Base-by-base conservation (phyloP, 1,140 invertebrate species). In the Eumeta japonica region DNA sequence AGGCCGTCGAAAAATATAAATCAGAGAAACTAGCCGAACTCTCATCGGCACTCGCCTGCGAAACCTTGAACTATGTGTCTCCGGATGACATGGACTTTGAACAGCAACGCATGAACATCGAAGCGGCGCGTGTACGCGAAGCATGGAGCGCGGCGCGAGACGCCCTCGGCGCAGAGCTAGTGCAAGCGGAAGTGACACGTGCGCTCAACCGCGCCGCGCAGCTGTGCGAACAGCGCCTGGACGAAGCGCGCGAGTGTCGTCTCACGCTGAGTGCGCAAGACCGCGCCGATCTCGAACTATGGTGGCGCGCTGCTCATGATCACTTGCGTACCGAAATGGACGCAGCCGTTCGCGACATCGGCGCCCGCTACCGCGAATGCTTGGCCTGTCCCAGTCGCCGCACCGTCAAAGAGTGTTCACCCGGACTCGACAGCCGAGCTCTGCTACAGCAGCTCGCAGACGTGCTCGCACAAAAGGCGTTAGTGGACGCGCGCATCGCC, bases 391-490 rank as follows among this genome's bases (percentile, higher is more conserved):
- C 56, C 20, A 70, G 45, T 67, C 81, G 72, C 54, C 75, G 48
- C 58, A 79, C 54, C 38, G n/a, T n/a, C n/a, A n/a, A n/a, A n/a
- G 79, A 67, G 54, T 55, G 50, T 30, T 52, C 62, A 14, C 45
- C 56, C 4, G 64, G 57, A 48, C 46, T 58, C 42, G 57, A 79
- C 64, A 80, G 70, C 65, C 75, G 77, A 24, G 76, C 75, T 16
- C 57, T 85, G n/a, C 54, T 89, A 41, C 67, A 75, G 13, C 82
- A 87, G 56, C 86, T 87, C 55, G 84, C 85, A 13, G 86, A 88
- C 58, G 78, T 88, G 28, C 77, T 88, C 20, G 86, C 86, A 16
- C 85, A 88, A 40, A 88, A 89, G 58, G 85, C 86, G 20, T 68
- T 89, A 18, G 79, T 89, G 14, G 86, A 89, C 62, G 84, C 86